These are phyloP conservation scores for Nylanderia fulva DNA, from an alignment of 1,140 invertebrate species.

Conservation along the genomic window DNA sequence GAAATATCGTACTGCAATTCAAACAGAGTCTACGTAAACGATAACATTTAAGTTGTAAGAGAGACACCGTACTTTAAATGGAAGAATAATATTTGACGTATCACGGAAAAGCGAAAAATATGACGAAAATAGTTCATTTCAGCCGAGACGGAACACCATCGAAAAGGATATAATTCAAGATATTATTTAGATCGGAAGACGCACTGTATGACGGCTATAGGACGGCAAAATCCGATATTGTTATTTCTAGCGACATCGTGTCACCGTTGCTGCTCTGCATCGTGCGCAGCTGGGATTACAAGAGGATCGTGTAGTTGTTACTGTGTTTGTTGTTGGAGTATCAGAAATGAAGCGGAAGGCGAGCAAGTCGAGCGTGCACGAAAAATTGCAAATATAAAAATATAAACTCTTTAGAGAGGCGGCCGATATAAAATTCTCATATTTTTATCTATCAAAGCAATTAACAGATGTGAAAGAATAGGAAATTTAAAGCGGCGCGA, in stretches of 20 bases:
- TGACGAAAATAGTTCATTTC: neutral
- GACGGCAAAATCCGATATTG: conserved; percentile 77
- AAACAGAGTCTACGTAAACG: neutral
- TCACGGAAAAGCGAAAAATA: neutral
- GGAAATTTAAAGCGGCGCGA: neutral
- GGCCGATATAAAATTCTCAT: neutral
- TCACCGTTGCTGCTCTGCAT: conserved; percentile 39
- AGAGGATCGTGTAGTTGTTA: conserved; percentile 56
- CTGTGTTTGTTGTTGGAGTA: conserved; percentile 30
- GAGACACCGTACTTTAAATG: neutral
- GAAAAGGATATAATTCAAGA: conserved; percentile 27
- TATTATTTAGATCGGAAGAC: conserved; percentile 56
- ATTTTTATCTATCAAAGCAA: conserved; percentile 17
- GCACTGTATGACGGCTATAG: conserved; percentile 37
- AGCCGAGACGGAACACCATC: neutral
- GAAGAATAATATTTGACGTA: neutral
- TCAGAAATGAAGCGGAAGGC: conserved; percentile 63
- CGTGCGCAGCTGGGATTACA: conserved; percentile 61
- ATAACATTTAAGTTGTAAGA: conserved; percentile 21
- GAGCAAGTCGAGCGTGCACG: conserved; percentile 51
- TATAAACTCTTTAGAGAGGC: conserved; percentile 57
- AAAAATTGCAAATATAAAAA: conserved; percentile 56
- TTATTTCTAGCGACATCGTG: conserved; percentile 73
- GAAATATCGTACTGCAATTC: conserved; percentile 43
- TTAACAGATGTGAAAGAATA: conserved; percentile 10